Evolutionary conservation across 2,888 invertebrate genomes (phyloP).

Genomic region (Lottia gigantea): DNA sequence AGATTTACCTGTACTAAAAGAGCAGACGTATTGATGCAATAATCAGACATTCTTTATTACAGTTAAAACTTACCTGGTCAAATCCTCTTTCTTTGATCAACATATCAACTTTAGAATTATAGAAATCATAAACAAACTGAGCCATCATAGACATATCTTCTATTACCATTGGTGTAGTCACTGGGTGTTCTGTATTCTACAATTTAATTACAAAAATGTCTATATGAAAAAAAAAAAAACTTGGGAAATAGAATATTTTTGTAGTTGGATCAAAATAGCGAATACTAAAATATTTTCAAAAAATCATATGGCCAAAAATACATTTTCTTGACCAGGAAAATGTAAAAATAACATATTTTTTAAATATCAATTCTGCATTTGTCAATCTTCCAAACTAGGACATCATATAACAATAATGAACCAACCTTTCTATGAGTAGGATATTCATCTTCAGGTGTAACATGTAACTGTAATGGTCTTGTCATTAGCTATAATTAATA

Average conservation of each 20-base stretch:
- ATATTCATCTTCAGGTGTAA: constrained; percentile 84
- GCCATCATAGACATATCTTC: constrained; percentile 95
- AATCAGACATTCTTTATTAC: not conserved
- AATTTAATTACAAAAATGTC: too few relatives aligned
- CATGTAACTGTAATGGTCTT: constrained; percentile 82
- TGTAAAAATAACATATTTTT: too few relatives aligned
- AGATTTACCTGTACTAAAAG: not conserved
- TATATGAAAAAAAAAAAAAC: too few relatives aligned
- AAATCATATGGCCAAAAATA: too few relatives aligned
- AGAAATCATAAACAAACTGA: constrained; percentile 92
- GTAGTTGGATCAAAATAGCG: too few relatives aligned
- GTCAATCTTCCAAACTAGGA: too few relatives aligned
- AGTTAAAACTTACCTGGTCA: constrained; percentile 37
- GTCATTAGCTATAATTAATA: constrained; percentile 77
- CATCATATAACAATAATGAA: too few relatives aligned
- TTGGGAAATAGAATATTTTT: too few relatives aligned
- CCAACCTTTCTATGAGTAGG: constrained; percentile 74
- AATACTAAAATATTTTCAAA: too few relatives aligned
- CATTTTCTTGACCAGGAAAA: too few relatives aligned
- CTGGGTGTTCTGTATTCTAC: constrained; percentile 38
- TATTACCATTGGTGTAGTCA: constrained; percentile 73
- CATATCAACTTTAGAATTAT: constrained; percentile 69
- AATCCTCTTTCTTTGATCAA: constrained; percentile 52
- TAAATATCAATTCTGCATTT: too few relatives aligned
- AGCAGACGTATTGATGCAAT: constrained; percentile 2